A percentile compares a stretch with the other conserved stretches of the same genome.
phyloP scores from a whole-genome alignment of 2,797 vertebrate species.

The Muraenolepis orangiensis region DNA sequence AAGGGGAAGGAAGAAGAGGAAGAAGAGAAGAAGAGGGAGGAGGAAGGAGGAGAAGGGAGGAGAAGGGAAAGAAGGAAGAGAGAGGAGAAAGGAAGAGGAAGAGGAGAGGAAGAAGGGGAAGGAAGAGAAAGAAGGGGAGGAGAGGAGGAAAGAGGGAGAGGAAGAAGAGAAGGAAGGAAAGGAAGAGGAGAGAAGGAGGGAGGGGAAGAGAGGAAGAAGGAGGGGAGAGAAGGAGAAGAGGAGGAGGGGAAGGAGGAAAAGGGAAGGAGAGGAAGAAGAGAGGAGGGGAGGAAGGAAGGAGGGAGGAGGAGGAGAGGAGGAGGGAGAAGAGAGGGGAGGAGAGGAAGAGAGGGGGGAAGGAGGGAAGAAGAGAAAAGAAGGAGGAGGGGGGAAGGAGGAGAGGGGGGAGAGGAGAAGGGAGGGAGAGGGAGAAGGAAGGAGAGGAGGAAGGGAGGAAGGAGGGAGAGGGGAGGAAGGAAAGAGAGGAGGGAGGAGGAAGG shows the following conservation, averaged over 20 bases:
- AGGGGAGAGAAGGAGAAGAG: background rate
- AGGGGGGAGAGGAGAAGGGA: slow-evolving; percentile 41
- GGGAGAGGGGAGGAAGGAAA: slow-evolving; percentile 10
- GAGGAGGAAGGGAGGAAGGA: background rate
- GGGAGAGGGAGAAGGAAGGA: slow-evolving; percentile 42
- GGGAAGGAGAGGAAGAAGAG: too few species aligned
- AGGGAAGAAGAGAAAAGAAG: background rate
- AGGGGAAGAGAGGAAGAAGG: background rate
- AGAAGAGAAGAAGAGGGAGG: slow-evolving; percentile 49
- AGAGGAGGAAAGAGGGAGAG: background rate
- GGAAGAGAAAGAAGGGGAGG: background rate
- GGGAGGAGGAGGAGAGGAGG: too few species aligned
- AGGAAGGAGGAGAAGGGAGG: background rate
- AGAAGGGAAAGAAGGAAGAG: slow-evolving; percentile 8
- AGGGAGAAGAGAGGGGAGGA: too few species aligned
- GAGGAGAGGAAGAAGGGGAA: slow-evolving; percentile 10
- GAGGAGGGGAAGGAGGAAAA: too few species aligned
- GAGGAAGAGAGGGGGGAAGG: background rate
- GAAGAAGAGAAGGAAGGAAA: background rate
- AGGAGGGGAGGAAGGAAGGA: too few species aligned
- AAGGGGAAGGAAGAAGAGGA: slow-evolving; percentile 34
- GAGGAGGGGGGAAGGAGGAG: background rate
- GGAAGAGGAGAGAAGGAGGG: slow-evolving; percentile 6
- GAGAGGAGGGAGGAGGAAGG: slow-evolving; percentile 23
- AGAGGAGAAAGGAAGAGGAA: slow-evolving; percentile 22